These are phyloP conservation scores for Drosophila pandora DNA, from an alignment of 1,140 invertebrate species.

Conservation along the genomic window DNA sequence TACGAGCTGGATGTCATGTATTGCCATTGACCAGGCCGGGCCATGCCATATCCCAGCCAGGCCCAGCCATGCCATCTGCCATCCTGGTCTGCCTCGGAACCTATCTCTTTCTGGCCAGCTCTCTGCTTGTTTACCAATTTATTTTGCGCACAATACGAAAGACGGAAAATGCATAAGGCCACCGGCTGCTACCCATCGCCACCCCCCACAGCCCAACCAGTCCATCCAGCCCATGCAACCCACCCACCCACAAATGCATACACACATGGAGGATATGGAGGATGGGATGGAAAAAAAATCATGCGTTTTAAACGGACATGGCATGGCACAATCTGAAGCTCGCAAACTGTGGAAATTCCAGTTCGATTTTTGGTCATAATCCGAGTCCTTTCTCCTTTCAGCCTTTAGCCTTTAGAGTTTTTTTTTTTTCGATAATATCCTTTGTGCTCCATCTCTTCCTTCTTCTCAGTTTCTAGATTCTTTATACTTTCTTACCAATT, in stretches of 20 bases:
- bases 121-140: slow-evolving; percentile 76
- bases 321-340: slow-evolving; percentile 25
- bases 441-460: background rate
- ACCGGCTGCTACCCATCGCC: slow-evolving; percentile 3
- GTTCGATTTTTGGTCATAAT: slow-evolving; percentile 80
- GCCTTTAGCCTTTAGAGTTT: background rate
- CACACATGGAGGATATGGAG: background rate
- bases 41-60: slow-evolving; percentile 16
- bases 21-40: slow-evolving; percentile 65
- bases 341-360: slow-evolving; percentile 62
- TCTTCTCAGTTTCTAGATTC: background rate
- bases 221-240: slow-evolving; percentile 14
- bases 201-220: background rate
- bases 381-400: slow-evolving; percentile 13
- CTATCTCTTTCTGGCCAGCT: slow-evolving; percentile 34
- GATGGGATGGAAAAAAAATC: slow-evolving; percentile 9
- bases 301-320: slow-evolving; percentile 38
- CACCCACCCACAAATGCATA: slow-evolving; percentile 16
- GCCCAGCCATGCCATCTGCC: slow-evolving; percentile 17
- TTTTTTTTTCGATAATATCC: background rate
- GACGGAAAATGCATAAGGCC: slow-evolving; percentile 76
- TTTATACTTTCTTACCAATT: background rate
- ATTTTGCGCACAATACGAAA: slow-evolving; percentile 81
- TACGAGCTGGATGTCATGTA: slow-evolving; percentile 64
- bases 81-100: slow-evolving; percentile 4